Conservation (phyloP, 2,113 vertebrate species). For the Sitta europaea region DNA sequence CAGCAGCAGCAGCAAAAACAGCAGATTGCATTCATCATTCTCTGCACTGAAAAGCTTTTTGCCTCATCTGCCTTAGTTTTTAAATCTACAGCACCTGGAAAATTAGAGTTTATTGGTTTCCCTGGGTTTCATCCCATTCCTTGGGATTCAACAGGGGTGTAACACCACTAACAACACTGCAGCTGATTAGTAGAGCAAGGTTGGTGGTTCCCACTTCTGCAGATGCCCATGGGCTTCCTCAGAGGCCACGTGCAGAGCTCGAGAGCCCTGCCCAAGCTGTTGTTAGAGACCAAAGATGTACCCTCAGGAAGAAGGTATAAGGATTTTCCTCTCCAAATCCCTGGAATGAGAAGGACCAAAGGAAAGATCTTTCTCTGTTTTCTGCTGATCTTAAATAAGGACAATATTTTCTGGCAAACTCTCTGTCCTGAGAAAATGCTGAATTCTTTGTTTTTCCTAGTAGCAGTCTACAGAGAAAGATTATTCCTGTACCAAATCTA, state of each 20-base stretch:
- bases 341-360: not conserved
- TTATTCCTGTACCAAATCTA: not conserved
- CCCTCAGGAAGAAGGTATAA: not conserved
- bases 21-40: not conserved
- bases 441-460: not conserved
- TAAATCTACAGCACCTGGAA: not conserved
- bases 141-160: not conserved
- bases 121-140: not conserved
- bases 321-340: not conserved
- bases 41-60: not conserved
- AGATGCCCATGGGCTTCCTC: not conserved
- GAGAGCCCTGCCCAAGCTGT: not conserved
- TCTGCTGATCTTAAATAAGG: not conserved
- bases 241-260: not conserved
- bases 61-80: not conserved
- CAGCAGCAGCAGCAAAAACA: not conserved
- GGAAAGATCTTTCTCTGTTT: not conserved
- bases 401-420: not conserved
- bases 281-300: not conserved
- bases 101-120: not conserved
- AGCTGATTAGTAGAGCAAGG: accelerated
- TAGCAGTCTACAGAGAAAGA: not conserved
- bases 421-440: not conserved
- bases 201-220: not conserved
- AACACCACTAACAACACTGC: not conserved